Evolutionary conservation across 2,888 invertebrate species (phyloP), one percentile per base, ranked within the genome.

Genomic region (Muschampia plurimacula): DNA sequence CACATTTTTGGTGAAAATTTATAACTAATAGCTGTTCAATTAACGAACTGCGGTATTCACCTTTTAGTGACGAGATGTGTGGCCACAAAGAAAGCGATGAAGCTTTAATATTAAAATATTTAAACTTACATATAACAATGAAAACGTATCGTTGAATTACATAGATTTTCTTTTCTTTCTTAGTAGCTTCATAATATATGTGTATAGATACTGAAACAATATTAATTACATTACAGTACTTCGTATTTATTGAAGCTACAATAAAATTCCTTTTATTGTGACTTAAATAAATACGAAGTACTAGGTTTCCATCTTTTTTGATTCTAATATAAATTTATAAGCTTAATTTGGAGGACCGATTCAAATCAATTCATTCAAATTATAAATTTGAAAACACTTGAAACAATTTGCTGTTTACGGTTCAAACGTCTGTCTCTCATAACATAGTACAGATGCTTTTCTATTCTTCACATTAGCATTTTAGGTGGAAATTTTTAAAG

Each of bases 391-490:
- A 22, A 22, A 22, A 22, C 2, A 9, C 9, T 22, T 2, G 6
- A 13, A 13, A 46, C 49, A 5, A 2, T 32, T 32, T 7, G 5
- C 8, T 55, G 22, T 55, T 22, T 55, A 15, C 55, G 22, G 15
- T 22, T 55, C 22, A 55, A 59, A 13, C 59, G 32, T 13, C 6
- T 59, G 32, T 59, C 32, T 28, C 12, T 59, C 9, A 13, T 59
- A 32, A 59, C 59, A 39, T 57, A 36, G 9, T 66, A 52, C 52
- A 76, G 78, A 76, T 73, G 76, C 78, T 78, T 81, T 59, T 59
- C 32, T 59, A 59, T 59, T 59, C 79, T 78, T 75, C 71, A 74
- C 77, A 85, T 86, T 86, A 82, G 80, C 85, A 86, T 86, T 83
- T 78, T 76, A 78, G 74, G 76, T 77, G 77, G 76, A 74, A 76